phyloP scores from a whole-genome alignment of 1,140 invertebrate genomes.

The Lasaia peninsularis region DNA sequence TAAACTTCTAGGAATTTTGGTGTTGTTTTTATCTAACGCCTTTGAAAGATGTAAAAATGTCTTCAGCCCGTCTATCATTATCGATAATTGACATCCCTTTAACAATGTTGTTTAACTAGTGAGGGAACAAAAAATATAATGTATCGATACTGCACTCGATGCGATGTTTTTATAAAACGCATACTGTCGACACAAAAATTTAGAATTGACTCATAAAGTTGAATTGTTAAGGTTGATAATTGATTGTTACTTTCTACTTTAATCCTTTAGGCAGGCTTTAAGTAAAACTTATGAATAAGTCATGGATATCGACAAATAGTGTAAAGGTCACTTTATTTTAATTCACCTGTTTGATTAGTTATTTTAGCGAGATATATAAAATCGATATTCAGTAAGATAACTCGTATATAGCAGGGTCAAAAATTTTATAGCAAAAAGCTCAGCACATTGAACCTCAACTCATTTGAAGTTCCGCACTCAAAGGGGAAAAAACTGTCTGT shows the following conservation, averaged over 20 bases:
- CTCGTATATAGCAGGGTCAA: too few species aligned
- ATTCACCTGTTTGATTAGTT: conserved; percentile 53
- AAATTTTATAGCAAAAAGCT: too few species aligned
- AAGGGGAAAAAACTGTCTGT: too few species aligned
- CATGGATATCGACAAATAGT: conserved; percentile 66
- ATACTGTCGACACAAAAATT: conserved; percentile 36
- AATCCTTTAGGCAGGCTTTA: conserved; percentile 19
- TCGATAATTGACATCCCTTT: conserved; percentile 57
- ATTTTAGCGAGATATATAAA: neutral
- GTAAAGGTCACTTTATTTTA: conserved; percentile 58
- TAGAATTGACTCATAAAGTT: neutral
- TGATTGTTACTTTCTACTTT: conserved; percentile 28
- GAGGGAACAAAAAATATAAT: conserved; percentile 53
- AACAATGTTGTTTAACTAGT: conserved; percentile 53
- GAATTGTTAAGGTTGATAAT: neutral
- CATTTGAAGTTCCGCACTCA: too few species aligned
- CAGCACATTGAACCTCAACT: too few species aligned
- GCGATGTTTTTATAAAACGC: conserved; percentile 48
- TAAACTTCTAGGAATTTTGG: neutral
- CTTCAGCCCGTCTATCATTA: conserved; percentile 45
- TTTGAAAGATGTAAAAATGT: conserved; percentile 23
- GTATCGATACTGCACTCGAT: conserved; percentile 54
- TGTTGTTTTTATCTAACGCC: conserved; percentile 1
- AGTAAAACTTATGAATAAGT: conserved; percentile 68
- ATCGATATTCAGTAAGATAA: too few species aligned